Base-by-base conservation (phyloP, 2,797 vertebrate species). In the Lepus townsendii region DNA sequence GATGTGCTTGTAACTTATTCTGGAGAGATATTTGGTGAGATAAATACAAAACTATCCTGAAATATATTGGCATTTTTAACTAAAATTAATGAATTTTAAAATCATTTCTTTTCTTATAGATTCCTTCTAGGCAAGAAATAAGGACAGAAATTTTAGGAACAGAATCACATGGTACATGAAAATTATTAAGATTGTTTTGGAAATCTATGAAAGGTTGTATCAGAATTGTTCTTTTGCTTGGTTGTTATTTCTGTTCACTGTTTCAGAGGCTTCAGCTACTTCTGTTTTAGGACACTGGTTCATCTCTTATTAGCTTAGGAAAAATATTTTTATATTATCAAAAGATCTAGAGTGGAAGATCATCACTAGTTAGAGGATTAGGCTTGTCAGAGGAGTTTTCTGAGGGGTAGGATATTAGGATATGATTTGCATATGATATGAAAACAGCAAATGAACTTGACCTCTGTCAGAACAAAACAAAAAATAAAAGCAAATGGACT, bases 321-420 rank as follows among this genome's bases (percentile, higher is more conserved):
- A 69, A 47, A 95, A 62, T 87, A 79, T 85, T 94, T 94, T 92
- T 83, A 32, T 83, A 42, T 84, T 86, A 75, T 78, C 63, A 91
- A 4, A 57, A 77, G 47, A 68, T 66, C 20, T 92, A n/a, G 35
- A 90, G 71, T 80, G 57, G 90, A 88, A 69, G 22, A 30, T 27
- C 30, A 66, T 88, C 11, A 42, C 12, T 26, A 63, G 14, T 83
- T 14, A 20, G 10, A 76, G 30, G 17, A 52, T 54, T 77, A 32
- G 26, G 24, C 80, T 76, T 50, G 38, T 93, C 50, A n/a, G 30
- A 24, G 65, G 42, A 78, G 47, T 63, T 83, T 68, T 78, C 32
- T 93, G n/a, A 86, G 79, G 62, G 71, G 76, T 3, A 12, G 62
- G 71, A 79, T 3, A 12, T 83, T 35, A 95, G n/a, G 26, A 27